A percentile compares a stretch with the other conserved stretches of the same genome.
These are phyloP conservation scores for Brevipalpus yothersi DNA, from an alignment of 1,140 invertebrate species.

Conservation along the genomic window DNA sequence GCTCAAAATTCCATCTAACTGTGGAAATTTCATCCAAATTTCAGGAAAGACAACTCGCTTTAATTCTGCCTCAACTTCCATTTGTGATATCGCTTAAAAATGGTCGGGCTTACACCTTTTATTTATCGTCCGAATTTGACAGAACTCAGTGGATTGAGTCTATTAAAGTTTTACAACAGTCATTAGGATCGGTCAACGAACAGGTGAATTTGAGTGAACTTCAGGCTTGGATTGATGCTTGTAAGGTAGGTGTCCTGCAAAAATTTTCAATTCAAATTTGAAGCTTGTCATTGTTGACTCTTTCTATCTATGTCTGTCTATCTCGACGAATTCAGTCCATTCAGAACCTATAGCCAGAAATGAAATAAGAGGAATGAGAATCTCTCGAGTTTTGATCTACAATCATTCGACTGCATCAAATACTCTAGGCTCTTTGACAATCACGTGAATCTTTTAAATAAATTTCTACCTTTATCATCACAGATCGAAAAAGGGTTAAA, in stretches of 20 bases:
- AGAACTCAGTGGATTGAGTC: slow-evolving; percentile 76
- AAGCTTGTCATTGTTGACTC: not conserved
- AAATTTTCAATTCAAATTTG: no score
- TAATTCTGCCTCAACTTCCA: slow-evolving; percentile 64
- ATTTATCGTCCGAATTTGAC: slow-evolving; percentile 77
- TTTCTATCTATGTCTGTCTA: no score
- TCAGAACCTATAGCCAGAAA: no score
- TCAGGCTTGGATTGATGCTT: slow-evolving; percentile 63
- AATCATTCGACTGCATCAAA: no score
- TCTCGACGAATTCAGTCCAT: no score
- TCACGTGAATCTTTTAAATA: no score
- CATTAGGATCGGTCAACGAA: not conserved
- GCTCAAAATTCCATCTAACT: slow-evolving; percentile 7
- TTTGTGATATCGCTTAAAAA: slow-evolving; percentile 41
- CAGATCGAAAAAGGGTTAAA: slow-evolving; percentile 31
- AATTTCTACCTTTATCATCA: not conserved
- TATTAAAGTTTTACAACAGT: slow-evolving; percentile 43
- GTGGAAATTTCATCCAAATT: slow-evolving; percentile 6
- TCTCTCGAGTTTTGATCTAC: no score
- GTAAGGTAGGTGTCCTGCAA: slow-evolving; percentile 23
- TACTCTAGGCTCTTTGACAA: no score
- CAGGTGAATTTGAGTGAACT: slow-evolving; percentile 39
- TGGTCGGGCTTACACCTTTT: slow-evolving; percentile 46
- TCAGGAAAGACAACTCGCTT: slow-evolving; percentile 53
- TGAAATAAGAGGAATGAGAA: no score